phyloP scores from a whole-genome alignment of 2,888 invertebrate genomes.

The Mystacides longicornis region DNA sequence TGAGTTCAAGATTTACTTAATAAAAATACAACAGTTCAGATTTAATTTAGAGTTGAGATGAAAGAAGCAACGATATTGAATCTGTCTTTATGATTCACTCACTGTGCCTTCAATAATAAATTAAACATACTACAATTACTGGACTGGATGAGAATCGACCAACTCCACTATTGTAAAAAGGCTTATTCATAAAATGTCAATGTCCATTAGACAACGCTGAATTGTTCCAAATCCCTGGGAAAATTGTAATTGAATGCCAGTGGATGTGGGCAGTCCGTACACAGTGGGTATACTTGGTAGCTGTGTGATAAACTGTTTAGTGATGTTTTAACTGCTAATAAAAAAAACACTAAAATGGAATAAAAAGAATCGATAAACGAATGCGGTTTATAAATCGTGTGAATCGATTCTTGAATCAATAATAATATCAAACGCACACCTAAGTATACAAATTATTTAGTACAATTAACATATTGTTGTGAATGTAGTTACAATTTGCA shows the following conservation, averaged over 20 bases:
- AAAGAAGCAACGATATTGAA: too few species aligned
- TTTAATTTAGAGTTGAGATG: too few species aligned
- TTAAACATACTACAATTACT: background rate
- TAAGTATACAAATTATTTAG: background rate
- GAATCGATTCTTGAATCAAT: constrained; percentile 14
- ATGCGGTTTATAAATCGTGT: constrained; percentile 18
- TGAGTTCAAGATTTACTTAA: too few species aligned
- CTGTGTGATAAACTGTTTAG: constrained; percentile 1
- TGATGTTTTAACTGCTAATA: constrained; percentile 15
- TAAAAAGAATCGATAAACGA: constrained; percentile 16
- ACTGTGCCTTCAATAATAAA: too few species aligned
- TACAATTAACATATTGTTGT: background rate
- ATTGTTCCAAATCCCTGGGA: constrained; percentile 15
- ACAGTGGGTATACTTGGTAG: too few species aligned
- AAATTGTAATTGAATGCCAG: constrained; percentile 10
- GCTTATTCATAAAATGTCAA: constrained; percentile 5
- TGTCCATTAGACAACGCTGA: constrained; percentile 6
- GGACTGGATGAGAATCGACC: background rate
- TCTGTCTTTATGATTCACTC: too few species aligned
- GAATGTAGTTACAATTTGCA: constrained; percentile 13
- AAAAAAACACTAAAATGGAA: constrained; percentile 15
- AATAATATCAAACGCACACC: background rate
- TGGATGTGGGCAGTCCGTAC: constrained; percentile 7
- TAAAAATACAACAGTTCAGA: too few species aligned
- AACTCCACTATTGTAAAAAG: background rate